Evolutionary conservation across 2,113 vertebrate genomes (phyloP), one percentile per base, ranked within the genome.

Genomic region (Neolamprologus tretocephalus): DNA sequence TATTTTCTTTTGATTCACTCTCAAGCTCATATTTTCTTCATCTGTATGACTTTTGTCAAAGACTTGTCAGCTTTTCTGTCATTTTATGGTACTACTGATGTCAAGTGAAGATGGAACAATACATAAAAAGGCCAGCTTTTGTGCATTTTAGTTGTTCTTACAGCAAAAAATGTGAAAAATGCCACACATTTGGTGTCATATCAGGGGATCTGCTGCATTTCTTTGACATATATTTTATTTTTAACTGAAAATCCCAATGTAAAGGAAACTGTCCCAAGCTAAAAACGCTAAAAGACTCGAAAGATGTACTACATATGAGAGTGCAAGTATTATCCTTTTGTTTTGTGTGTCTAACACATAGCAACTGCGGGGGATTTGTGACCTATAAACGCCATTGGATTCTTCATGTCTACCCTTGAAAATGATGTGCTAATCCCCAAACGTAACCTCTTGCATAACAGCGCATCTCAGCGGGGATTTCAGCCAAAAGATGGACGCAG

Each of bases 401-500:
- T 91, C 92, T 93, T 91, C 79, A 89, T 88, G 94, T 92, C 71
- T 87, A 91, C 89, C 92, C 92, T 93, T 94, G 93, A 89, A 92
- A 94, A 95, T 28, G 75, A 93, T 63, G 87, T 89, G 89, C 89
- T 92, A 95, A 95, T 95, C 94, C 94, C 89, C 85, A 92, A 94
- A 94, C 49, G 91, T 83, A 86, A 86, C 91, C 93, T 88, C 90
- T 95, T 95, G 93, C 94, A 79, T 95, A 95, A 95, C 89, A 1
- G 23, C 12, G 26, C 82, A 91, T 94, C 93, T 90, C 92, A 16
- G 85, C 14, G 2, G 86, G 91, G 91, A 95, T 93, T 95, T 93
- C 61, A 86, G 86, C 85, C 14, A 79, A 93, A 92, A 88, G 94
- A 94, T 90, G 89, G 91, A 91, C 86, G 85, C 81, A 54, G 81